Base-by-base conservation (phyloP, 2,797 vertebrate species). In the Onychomys leucogaster region DNA sequence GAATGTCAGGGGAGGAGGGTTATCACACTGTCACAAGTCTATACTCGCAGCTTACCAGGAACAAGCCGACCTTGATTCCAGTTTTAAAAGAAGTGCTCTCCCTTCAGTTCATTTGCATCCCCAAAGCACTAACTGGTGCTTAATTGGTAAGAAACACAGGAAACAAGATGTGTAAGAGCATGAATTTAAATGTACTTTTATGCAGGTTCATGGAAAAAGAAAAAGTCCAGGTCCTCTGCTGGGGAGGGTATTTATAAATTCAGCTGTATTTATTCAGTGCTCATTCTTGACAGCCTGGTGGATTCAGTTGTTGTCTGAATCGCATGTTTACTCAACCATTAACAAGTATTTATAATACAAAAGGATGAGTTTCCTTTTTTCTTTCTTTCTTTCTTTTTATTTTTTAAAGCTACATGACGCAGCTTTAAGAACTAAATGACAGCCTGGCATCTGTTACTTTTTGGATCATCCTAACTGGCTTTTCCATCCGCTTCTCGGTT, bases 341-440 rank as follows among this genome's bases (percentile, higher is more conserved):
- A 94, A 75, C 0, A 6, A 96, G 95, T 95, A 96, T 97, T 96
- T 96, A 95, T 91, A 96, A 96, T 69, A 97, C 84, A 96, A 94
- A 96, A 94, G 94, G 73, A 97, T 46, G 92, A 95, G 73, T 91
- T 96, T 88, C 88, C 52, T 90, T 93, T 9, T 75, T 43, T 25
- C 9, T 12, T 41, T 41, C 2, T 49, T 43, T 12, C 71, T 78
- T 19, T 19, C 34, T 2, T 19, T 49, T 49, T 29, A 29, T 37
- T 52, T 19, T 57, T 89, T 34, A 13, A 32, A 90, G 75, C 85
- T 69, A 85, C 78, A 52, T 0, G 65, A 87, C 46, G 41, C 0
- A 4, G 78, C 63, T 92, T 91, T 91, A 71, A 85, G 93, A 93
- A 95, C 59, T 77, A 90, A 97, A 86, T 67, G 80, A 76, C 86